Evolutionary conservation across 2,888 invertebrate genomes (phyloP), one percentile per base, ranked within the genome.

Genomic region (Acleris holmiana): DNA sequence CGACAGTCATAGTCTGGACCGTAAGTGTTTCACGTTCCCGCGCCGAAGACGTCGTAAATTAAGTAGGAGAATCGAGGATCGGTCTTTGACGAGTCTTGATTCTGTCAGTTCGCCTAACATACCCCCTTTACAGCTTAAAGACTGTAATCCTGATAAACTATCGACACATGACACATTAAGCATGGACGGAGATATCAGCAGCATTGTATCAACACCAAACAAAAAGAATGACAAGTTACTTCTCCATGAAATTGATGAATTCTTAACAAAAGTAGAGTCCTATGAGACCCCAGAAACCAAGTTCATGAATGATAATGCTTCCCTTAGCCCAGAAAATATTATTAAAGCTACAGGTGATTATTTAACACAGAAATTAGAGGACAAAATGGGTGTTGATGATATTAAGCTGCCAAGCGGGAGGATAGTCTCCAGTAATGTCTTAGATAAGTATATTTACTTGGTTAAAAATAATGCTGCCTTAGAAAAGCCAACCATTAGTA

Each of bases 131-230:
- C 77, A 79, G 44, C 71, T 89, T 40, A 71, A 72, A 46, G 71
- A 54, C n/a, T 44, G 41, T 29, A 55, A 73, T 17, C 17, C 66
- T 21, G 64, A 58, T 8, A 64, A 59, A 29, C 58, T 53, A 10
- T 61, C 65, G 19, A 66, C 76, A 63, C 73, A 85, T 80, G 86
- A 88, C 66, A 75, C 82, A 60, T 78, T 73, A 74, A 91, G 87
- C 68, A 93, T 93, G 93, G 93, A 92, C 68, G 91, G 89, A 21
- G 91, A 93, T 67, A 80, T 91, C 29, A 93, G 91, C 69, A 91
- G 90, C 70, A 90, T 90, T 70, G 83, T 86, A 1, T 90, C 89
- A 55, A 89, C 92, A 51, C 91, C 93, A 8, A 89, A 82, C 72
- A 92, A 91, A 73, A 89, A 86, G 59, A 88, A 87, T 69, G 93